Percentiles rank a stretch among this genome's conserved stretches.
phyloP scores from a whole-genome alignment of 2,888 invertebrate genomes.

The Lordiphosa fenestrarum region DNA sequence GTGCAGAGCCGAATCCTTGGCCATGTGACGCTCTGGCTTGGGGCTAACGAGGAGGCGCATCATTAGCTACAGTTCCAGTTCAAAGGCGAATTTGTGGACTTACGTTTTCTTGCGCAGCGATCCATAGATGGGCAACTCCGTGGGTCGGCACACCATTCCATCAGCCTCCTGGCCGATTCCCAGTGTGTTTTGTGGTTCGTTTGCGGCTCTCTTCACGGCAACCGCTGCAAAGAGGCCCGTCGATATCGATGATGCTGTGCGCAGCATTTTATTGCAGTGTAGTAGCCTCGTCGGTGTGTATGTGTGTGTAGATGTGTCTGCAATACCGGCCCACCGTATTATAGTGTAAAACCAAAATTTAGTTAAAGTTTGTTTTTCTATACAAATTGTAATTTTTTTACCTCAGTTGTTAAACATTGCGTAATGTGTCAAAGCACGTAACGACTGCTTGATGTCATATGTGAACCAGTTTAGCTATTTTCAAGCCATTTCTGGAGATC shows the following conservation, averaged over 20 bases:
- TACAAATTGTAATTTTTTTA: constrained; percentile 29
- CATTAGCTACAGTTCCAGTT: too few relatives aligned
- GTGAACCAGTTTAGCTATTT: too few relatives aligned
- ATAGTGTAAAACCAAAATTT: constrained; percentile 44
- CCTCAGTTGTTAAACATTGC: constrained; percentile 46
- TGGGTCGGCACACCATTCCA: constrained; percentile 66
- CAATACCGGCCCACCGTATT: not conserved
- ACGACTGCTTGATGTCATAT: constrained; percentile 42
- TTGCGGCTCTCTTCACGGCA: constrained; percentile 43
- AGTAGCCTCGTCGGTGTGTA: too few relatives aligned
- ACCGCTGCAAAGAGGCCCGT: constrained; percentile 59
- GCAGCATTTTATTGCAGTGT: constrained; percentile 40
- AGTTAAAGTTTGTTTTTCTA: constrained; percentile 10
- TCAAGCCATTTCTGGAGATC: not conserved
- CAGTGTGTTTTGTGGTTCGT: constrained; percentile 2
- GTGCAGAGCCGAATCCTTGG: constrained; percentile 50
- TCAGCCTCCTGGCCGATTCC: not conserved
- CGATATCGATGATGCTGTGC: constrained; percentile 55
- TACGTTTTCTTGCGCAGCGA: constrained; percentile 64
- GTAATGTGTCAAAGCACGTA: constrained; percentile 53
- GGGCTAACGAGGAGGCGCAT: constrained; percentile 20
- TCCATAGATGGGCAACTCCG: constrained; percentile 78
- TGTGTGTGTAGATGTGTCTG: constrained; percentile 17
- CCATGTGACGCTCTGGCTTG: constrained; percentile 36
- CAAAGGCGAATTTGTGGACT: too few relatives aligned